A percentile compares a stretch with the other conserved stretches of the same genome.
phyloP scores from a whole-genome alignment of 2,797 vertebrate genomes.

The Pipistrellus pipistrellus region DNA sequence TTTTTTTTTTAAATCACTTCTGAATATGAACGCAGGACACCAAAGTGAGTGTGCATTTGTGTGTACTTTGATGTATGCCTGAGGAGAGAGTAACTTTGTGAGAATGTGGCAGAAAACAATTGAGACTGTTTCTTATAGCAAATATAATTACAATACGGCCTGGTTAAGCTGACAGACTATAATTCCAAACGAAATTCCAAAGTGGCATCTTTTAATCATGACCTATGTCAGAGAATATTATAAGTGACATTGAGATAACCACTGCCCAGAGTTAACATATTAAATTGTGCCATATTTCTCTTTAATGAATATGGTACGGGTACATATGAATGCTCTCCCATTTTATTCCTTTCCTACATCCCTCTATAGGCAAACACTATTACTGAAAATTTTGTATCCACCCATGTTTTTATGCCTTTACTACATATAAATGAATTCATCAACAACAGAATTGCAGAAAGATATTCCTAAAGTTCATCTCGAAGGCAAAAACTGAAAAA shows the following conservation, averaged over 20 bases:
- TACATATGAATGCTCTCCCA: neutral
- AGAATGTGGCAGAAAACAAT: neutral
- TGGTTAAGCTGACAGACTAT: neutral
- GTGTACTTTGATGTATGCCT: neutral
- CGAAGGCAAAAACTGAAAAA: conserved; percentile 32
- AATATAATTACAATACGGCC: neutral
- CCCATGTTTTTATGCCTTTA: neutral
- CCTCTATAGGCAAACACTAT: neutral
- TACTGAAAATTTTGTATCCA: neutral
- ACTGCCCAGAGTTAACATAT: neutral
- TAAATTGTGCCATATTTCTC: neutral
- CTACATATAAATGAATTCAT: neutral
- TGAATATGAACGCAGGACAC: conserved; percentile 40
- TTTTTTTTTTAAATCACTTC: neutral
- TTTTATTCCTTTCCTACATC: neutral
- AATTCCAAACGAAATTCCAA: conserved; percentile 21
- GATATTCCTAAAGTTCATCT: conserved; percentile 1
- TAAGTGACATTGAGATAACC: neutral
- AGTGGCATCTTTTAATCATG: neutral
- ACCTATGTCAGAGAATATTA: conserved; percentile 24
- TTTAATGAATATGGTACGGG: neutral
- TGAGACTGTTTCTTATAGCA: neutral
- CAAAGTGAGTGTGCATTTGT: neutral
- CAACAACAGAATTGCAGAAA: conserved; percentile 17
- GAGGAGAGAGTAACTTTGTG: neutral